Evolutionary conservation across 2,888 invertebrate genomes (phyloP), one percentile per base, ranked within the genome.

Genomic region (Uloborus plumipes): DNA sequence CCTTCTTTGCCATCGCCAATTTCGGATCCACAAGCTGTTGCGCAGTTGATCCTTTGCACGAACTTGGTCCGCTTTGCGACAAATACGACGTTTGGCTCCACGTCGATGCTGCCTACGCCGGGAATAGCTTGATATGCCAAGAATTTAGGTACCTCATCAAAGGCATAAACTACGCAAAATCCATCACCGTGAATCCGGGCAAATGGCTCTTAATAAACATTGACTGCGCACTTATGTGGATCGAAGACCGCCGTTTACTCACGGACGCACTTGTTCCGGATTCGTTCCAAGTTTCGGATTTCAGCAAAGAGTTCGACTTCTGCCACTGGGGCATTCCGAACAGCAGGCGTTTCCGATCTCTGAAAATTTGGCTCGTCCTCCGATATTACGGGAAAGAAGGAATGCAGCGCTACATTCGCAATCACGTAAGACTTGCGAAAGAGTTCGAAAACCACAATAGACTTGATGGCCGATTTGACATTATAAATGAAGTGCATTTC

Each of bases 221-320:
- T 88, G 99, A 99, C 89, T 97, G 97, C 88, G 98, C 98, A 0
- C 93, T 96, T 16, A 92, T 98, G 89, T 99, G 99, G 99, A 98
- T 99, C 26, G 92, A 93, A 84, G 96, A 98, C 89, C 92, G 95
- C 86, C 93, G 93, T 88, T 92, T 95, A 85, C 90, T 99, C 87
- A 98, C 98, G 14, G 95, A 96, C 72, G 98, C 99, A 0, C 91
- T 99, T 84, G 98, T 98, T 7, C 99, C 99, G 18, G 98, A 99
- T 90, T 99, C 99, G 89, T 92, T 99, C 11, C 97, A 98, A 88
- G 99, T 99, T 89, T 95, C 95, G 86, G 97, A 98, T 90, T 77
- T 86, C 88, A 89, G 89, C 85, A 88, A 89, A 85, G 89, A 90
- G 6, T 88, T 90, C 2, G 70, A 62, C 59, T 70, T 47, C 26